Conservation (phyloP, 2,797 vertebrate species). For the Xenopus petersii region DNA sequence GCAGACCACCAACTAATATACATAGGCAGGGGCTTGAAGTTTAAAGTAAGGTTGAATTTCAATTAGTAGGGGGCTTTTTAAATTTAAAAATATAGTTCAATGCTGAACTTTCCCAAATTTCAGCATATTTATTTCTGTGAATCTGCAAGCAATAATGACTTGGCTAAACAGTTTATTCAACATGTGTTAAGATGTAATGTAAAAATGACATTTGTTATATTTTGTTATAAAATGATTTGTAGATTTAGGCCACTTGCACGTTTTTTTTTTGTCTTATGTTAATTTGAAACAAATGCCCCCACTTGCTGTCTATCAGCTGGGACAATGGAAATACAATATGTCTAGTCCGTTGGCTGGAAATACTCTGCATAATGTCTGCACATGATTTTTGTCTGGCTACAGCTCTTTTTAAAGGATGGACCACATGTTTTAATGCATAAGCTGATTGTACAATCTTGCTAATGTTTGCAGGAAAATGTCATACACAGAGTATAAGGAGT, state of each 20-base stretch:
- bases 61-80: too few relatives aligned
- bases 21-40: too few relatives aligned
- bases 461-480: too few relatives aligned
- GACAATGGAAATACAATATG: slow-evolving; percentile 54
- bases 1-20: too few relatives aligned
- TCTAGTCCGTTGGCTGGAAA: slow-evolving; percentile 58
- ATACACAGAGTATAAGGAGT: too few relatives aligned
- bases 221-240: slow-evolving; percentile 48
- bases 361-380: slow-evolving; percentile 53
- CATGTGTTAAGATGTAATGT: slow-evolving; percentile 38
- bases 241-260: slow-evolving; percentile 50
- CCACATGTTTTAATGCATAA: too few relatives aligned
- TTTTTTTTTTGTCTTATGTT: slow-evolving; percentile 58
- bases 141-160: slow-evolving; percentile 43
- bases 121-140: too few relatives aligned
- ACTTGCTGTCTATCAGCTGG: slow-evolving; percentile 53
- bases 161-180: slow-evolving; percentile 44
- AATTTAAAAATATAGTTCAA: too few relatives aligned
- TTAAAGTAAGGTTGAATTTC: too few relatives aligned
- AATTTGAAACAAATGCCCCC: slow-evolving; percentile 58
- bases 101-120: too few relatives aligned
- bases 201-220: slow-evolving; percentile 30
- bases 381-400: slow-evolving; percentile 63
- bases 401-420: not conserved
- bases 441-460: too few relatives aligned